Percentiles rank a stretch among this genome's conserved stretches.
These are phyloP conservation scores for Salvator merianae DNA, from an alignment of 2,113 vertebrate genomes.

Conservation along the genomic window DNA sequence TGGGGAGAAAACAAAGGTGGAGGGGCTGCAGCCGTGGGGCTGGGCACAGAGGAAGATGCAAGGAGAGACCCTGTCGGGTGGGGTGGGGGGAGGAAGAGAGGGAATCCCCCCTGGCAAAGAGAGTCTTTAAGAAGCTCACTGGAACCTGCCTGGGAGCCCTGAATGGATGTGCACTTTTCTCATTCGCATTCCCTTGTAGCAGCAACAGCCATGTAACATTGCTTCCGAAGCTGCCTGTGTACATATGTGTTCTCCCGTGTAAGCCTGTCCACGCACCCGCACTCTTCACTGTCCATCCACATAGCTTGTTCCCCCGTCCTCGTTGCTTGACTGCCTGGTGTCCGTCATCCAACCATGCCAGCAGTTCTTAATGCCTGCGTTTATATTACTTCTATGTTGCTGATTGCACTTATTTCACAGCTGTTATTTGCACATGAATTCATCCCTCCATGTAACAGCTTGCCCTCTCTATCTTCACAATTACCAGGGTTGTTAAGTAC, in stretches of 20 bases:
- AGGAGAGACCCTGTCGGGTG: slow-evolving; percentile 21
- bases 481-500: slow-evolving; percentile 31
- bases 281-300: neutral
- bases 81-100: slow-evolving; percentile 14
- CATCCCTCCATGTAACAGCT: slow-evolving; percentile 16
- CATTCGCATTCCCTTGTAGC: slow-evolving; percentile 23
- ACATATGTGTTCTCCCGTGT: neutral
- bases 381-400: neutral
- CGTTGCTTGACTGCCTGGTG: neutral
- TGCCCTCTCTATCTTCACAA: slow-evolving; percentile 8
- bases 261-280: neutral
- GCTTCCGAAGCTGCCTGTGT: neutral
- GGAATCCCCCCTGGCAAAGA: neutral
- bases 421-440: neutral
- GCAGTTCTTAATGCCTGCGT: neutral
- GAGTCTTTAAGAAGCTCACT: slow-evolving; percentile 26
- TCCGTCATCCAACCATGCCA: neutral
- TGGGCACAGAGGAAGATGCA: slow-evolving; percentile 10
- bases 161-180: slow-evolving; percentile 22
- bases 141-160: slow-evolving; percentile 23
- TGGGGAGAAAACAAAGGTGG: slow-evolving; percentile 41
- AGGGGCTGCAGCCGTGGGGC: slow-evolving; percentile 30
- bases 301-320: neutral
- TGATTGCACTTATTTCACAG: neutral
- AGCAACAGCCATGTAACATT: neutral